Base-by-base conservation (phyloP, 2,797 vertebrate genomes). In the Protonibea diacanthus region DNA sequence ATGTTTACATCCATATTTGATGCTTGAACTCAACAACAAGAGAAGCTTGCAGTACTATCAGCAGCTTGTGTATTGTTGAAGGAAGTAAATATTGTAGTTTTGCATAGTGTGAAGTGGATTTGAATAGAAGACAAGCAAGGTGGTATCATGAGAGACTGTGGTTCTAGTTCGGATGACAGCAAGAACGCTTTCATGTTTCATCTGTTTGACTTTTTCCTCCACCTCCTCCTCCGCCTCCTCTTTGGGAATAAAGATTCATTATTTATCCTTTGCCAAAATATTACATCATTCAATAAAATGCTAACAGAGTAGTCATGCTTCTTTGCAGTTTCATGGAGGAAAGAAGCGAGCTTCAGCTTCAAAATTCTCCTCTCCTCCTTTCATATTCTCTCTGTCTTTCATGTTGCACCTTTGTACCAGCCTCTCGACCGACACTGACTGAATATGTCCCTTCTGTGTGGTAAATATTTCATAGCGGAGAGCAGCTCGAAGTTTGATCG, bases 401-500 rank as follows among this genome's bases (percentile, higher is more conserved):
- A 89, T 91, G 87, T 83, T 71, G 70, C 84, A 89, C 88, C 92
- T 93, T 92, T 90, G 88, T 89, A 84, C 78, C 77, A 76, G 62
- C 48, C 78, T 85, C 88, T 89, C 83, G 64, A 81, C 90, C 74
- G 73, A 86, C 88, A 83, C 79, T 76, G 87, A 84, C 86, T 90
- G 89, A 91, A 87, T 86, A 82, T 81, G 90, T 93, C 88, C 89
- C 91, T 85, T 87, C 91, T 92, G 87, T 87, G 84, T 79, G 82
- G 86, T 94, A 89, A 94, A 94, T 95, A 94, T 94, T 95, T 94
- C 87, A 94, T 93, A 86, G 85, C 29, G 66, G 83, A 84, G 86
- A 92, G 92, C 85, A 84, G 86, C 89, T 84, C 77, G 0, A 89
- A 92, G 93, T 92, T 93, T 93, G 90, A 94, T 94, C 92, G n/a